Evolutionary conservation across 2,888 invertebrate genomes (phyloP), one percentile per base, ranked within the genome.

Genomic region (Trichogramma dendrolimi): DNA sequence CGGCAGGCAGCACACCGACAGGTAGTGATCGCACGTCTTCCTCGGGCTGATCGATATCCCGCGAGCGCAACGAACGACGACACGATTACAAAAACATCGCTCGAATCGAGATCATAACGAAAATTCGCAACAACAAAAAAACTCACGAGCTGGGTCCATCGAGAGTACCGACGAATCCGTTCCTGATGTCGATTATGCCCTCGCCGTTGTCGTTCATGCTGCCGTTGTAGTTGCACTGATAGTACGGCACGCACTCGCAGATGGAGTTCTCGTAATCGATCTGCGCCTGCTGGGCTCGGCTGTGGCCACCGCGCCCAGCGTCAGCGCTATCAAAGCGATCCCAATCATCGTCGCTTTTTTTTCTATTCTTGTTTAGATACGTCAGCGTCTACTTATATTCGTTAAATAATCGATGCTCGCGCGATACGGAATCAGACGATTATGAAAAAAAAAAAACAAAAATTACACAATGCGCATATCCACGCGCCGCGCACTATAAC

Each of bases 161-260:
- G 41, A 7, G 46, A 7, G 54, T 53, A 27, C 58, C 61, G 3
- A 58, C 63, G 1, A 47, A 39, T 52, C 65, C 64, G 44, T 5
- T 10, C 51, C 65, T 55, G 39, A 65, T 60, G 49, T 65, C 65
- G 6, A 65, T 65, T 8, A 63, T 50, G 51, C 61, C 58, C 11
- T 38, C 46, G 5, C 65, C 65, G 44, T 63, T 7, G 10, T 60
- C 55, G 27, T 63, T 63, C 41, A 56, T 47, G 4, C 42, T 55
- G 6, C 61, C 61, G 38, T 65, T 55, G 43, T 46, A 42, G 10
- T 49, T 58, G 14, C 65, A 65, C 43, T 63, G 61, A 44, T 63
- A 65, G 11, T 65, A 65, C 0, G 56, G 61, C 8, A 65, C 63
- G 43, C 65, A 65, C n/a, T 59, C 57, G 38, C 65, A 65, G 3